A percentile compares a stretch with the other conserved stretches of the same genome.
Conservation (phyloP, 2,113 vertebrate genomes). For the Labeo rohita region DNA sequence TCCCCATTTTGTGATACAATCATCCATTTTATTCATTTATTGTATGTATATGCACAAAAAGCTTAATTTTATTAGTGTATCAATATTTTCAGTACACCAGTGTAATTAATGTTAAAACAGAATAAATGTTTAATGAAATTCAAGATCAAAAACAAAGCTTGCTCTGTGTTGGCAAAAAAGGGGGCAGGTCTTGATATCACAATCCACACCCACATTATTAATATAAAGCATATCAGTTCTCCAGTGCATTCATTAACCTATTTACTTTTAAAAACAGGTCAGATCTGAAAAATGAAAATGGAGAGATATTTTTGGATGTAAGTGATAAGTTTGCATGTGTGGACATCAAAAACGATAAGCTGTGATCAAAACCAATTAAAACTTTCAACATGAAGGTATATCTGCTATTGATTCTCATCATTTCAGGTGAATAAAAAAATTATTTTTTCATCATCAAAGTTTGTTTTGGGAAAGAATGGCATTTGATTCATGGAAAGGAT, state of each 20-base stretch:
- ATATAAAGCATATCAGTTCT: background rate
- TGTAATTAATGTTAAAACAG: background rate
- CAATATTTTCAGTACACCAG: background rate
- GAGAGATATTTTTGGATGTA: background rate
- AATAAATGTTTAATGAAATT: background rate
- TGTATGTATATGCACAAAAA: background rate
- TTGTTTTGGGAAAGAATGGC: too few relatives aligned
- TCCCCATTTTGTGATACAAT: background rate
- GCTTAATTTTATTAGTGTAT: too few relatives aligned
- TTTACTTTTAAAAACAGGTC: background rate
- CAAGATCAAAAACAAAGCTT: background rate
- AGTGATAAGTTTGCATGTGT: background rate
- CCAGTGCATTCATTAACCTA: background rate
- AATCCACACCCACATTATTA: background rate
- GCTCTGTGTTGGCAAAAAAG: background rate
- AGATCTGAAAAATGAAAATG: background rate
- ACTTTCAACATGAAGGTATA: background rate
- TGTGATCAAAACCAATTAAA: background rate
- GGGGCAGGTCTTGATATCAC: background rate
- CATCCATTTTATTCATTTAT: background rate
- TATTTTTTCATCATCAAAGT: too few relatives aligned
- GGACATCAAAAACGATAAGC: background rate
- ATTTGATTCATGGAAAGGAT: background rate
- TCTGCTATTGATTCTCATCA: background rate
- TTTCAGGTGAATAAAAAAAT: slow-evolving; percentile 3